A percentile compares a stretch with the other conserved stretches of the same genome.
Evolutionary conservation across 2,797 vertebrate species (phyloP).

Genomic region (Hapalemur alaotrensis): DNA sequence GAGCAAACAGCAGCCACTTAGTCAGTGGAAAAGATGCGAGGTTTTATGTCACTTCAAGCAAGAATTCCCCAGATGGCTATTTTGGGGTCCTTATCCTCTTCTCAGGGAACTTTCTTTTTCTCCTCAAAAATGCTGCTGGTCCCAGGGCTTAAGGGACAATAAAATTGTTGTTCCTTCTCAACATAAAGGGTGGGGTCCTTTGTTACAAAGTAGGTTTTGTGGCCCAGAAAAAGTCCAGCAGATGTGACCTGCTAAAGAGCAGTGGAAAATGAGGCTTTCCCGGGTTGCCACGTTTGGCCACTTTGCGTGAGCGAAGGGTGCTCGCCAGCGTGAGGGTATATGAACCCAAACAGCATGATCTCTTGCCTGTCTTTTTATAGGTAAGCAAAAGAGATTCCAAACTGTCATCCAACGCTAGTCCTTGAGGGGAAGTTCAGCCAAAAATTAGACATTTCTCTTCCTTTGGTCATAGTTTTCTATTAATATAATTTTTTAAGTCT

Average conservation of each 20-base stretch:
- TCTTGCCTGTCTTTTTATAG: slow-evolving; percentile 13
- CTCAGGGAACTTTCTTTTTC: neutral
- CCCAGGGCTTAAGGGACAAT: neutral
- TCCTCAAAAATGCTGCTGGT: neutral
- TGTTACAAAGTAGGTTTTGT: slow-evolving; percentile 45
- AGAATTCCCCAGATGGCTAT: neutral
- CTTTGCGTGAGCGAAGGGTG: slow-evolving; percentile 55
- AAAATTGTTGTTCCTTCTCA: neutral
- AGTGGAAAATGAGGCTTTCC: slow-evolving; percentile 58
- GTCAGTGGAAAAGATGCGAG: neutral
- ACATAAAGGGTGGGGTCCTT: neutral
- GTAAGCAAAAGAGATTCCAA: slow-evolving; percentile 50
- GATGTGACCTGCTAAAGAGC: slow-evolving; percentile 59
- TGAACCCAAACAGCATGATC: slow-evolving; percentile 36
- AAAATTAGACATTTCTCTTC: slow-evolving; percentile 63
- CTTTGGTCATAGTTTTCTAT: slow-evolving; percentile 44
- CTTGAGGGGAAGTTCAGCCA: slow-evolving; percentile 54
- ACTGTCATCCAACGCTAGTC: slow-evolving; percentile 45
- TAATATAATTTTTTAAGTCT: slow-evolving; percentile 35
- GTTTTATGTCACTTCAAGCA: neutral
- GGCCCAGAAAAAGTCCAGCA: slow-evolving; percentile 55
- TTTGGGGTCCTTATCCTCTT: neutral
- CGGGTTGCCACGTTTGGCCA: neutral
- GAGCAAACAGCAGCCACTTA: slow-evolving; percentile 57
- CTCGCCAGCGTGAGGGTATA: slow-evolving; percentile 36